These are phyloP conservation scores for Hydractinia symbiolongicarpus DNA, from an alignment of 30 jellyfish, hydroid and myxozoan species.

Conservation along the genomic window DNA sequence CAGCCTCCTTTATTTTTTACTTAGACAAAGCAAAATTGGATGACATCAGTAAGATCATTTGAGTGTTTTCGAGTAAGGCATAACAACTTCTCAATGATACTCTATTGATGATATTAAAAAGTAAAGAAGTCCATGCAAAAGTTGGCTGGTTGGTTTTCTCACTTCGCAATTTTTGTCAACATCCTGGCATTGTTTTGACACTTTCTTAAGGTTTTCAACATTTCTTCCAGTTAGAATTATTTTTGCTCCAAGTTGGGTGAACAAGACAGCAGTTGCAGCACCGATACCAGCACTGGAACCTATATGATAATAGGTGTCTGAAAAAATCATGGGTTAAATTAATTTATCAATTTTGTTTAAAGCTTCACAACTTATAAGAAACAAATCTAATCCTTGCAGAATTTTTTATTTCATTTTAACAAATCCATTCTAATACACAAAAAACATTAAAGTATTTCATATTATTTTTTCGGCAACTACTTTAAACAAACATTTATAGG, in stretches of 20 bases:
- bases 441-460: neutral
- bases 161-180: conserved; percentile 28
- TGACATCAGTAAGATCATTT: neutral
- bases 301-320: conserved; percentile 16
- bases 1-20: neutral
- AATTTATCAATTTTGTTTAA: neutral
- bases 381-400: neutral
- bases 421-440: neutral
- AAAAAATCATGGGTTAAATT: neutral
- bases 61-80: no score
- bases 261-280: conserved; percentile 50
- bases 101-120: no score
- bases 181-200: conserved; percentile 50
- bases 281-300: conserved; percentile 98
- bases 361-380: neutral
- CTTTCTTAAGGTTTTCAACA: conserved; percentile 44
- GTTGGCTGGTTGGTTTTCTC: neutral
- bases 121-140: no score
- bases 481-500: neutral
- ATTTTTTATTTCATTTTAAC: neutral
- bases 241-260: conserved; percentile 72
- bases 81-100: no score
- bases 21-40: neutral
- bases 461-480: neutral
- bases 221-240: conserved; percentile 69